Evolutionary conservation across 2,113 vertebrate species (phyloP).

Genomic region (Nerophis lumbriciformis): DNA sequence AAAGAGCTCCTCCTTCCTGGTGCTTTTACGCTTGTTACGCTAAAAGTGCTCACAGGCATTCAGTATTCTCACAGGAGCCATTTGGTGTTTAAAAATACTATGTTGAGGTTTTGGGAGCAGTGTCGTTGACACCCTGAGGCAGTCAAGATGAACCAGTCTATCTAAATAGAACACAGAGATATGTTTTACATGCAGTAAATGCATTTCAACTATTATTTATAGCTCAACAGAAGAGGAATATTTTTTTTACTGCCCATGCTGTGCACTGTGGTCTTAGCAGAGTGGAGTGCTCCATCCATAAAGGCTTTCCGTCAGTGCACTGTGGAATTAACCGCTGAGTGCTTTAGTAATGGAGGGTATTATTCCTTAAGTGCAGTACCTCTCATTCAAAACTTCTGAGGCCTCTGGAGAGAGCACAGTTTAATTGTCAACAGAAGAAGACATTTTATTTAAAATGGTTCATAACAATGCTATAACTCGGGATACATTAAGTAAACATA

Average conservation of each 20-base stretch:
- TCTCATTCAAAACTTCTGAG: slow-evolving; percentile 39
- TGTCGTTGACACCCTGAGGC: slow-evolving; percentile 51
- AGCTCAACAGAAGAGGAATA: background rate
- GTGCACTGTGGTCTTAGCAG: slow-evolving; percentile 7
- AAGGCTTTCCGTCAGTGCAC: slow-evolving; percentile 31
- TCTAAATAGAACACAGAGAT: slow-evolving; percentile 10
- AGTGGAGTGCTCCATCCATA: slow-evolving; percentile 34
- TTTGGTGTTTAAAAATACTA: slow-evolving; percentile 65
- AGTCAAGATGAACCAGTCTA: slow-evolving; percentile 33
- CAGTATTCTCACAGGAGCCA: slow-evolving; percentile 51
- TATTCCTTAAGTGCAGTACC: slow-evolving; percentile 63
- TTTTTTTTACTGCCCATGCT: background rate
- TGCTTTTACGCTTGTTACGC: slow-evolving; percentile 54
- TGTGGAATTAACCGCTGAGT: slow-evolving; percentile 52
- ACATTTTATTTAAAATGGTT: slow-evolving; percentile 48
- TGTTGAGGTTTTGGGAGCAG: slow-evolving; percentile 44
- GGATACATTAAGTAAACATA: slow-evolving; percentile 30
- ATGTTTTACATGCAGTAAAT: slow-evolving; percentile 12
- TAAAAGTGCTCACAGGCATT: slow-evolving; percentile 36
- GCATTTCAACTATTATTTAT: slow-evolving; percentile 11
- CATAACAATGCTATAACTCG: slow-evolving; percentile 34
- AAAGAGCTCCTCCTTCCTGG: slow-evolving; percentile 44
- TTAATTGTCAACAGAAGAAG: slow-evolving; percentile 49
- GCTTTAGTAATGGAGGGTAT: slow-evolving; percentile 63
- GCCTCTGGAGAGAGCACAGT: slow-evolving; percentile 44